Evolutionary conservation across 2,888 invertebrate genomes (phyloP), one percentile per base, ranked within the genome.

Genomic region (Drosophila testacea): DNA sequence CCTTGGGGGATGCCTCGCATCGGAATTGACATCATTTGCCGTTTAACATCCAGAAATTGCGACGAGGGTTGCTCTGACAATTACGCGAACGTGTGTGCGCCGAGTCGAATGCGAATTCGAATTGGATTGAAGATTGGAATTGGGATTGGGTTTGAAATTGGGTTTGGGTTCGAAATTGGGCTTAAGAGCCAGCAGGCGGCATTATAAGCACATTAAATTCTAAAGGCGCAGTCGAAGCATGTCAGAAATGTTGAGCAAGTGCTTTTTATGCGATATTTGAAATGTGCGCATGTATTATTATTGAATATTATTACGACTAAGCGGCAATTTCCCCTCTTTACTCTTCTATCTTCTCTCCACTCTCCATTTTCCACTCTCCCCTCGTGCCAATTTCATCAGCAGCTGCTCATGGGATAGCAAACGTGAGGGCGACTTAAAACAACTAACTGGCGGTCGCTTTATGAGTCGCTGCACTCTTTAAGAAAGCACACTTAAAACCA

Each of bases 161-260:
- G 4, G 30, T 38, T 69, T 63, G 80, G 59, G 51, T 65, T 55
- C 41, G 64, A 28, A 16, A 16, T 41, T 28, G 55, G 55, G 79
- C 73, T 32, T 32, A 76, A 88, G 88, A 88, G 82, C 69, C 88
- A 89, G 85, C 85, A 82, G 89, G 89, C 85, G 88, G 85, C 88
- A 89, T 86, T 86, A 89, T 85, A 86, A 86, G 90, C 85, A 86
- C 85, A 89, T 86, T 89, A 88, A 89, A 88, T 88, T 89, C 84
- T 76, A 73, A 87, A 87, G 89, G 79, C 82, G 68, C 88, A 78
- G 57, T 69, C 82, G 72, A 81, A 67, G 88, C 88, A 89, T 85
- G 86, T 57, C 77, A 77, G 64, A 81, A 89, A 85, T 88, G 71
- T 56, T 73, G 73, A 83, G 78, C 90, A 85, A 89, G 85, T 88